Evolutionary conservation across 92 coral and sea anemone species (phyloP), one percentile per base, ranked within the genome.

Genomic region (Heteractis magnifica): DNA sequence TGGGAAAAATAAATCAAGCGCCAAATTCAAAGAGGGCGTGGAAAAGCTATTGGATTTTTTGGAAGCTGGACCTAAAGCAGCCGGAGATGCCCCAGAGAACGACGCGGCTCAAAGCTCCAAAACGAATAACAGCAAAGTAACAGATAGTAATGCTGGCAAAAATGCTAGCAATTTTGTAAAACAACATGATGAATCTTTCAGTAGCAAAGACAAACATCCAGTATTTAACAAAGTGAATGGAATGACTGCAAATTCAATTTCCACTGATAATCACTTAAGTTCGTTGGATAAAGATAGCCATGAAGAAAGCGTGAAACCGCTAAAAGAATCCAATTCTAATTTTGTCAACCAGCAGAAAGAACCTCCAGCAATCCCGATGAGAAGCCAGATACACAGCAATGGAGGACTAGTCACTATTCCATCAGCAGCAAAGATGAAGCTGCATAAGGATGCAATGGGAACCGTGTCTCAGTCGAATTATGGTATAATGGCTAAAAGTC

Each of bases 1-100:
- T 1, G 83, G 79, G 6, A 71, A 51, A 49, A 65, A 84, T 77
- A 79, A 34, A 59, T 21, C 83, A 6, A 71, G 62, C 20, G 10
- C 65, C 3, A 85, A 78, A 21, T 79, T 77, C 41, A 90, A 90
- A 64, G 93, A 90, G 72, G 93, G 93, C 10, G 93, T 90, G 16
- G 81, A 90, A 60, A 90, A 85, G 52, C 80, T 90, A 26, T 81
- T 90, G 52, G 87, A 81, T 76, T 90, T 90, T 75, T 90, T 90
- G 8, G 91, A 87, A 52, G 83, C 89, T 49, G 91, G 88, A 41
- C 23, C 88, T 15, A 74, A 72, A 21, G 56, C 64, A 62, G 23
- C 19, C 8, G 77, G 65, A 14, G 26, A 65, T n/a, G 60, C 79
- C 4, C 64, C 76, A 16, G 55, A 81, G 1, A 26, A 65, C 23